Conservation (phyloP, 2,797 vertebrate genomes). For the Mallotus villosus region DNA sequence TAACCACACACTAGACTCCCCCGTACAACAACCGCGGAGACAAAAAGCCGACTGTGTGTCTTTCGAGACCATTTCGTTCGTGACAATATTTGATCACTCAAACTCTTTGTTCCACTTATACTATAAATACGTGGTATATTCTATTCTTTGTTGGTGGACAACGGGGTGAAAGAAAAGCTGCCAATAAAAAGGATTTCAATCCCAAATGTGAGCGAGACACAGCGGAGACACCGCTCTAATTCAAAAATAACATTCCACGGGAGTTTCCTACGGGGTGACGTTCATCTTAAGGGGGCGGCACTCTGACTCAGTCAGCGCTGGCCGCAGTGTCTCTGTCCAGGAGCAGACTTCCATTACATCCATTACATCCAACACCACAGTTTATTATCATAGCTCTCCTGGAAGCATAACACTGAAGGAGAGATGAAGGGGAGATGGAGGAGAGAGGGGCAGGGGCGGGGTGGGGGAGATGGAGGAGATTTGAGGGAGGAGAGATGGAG, state of each 20-base stretch:
- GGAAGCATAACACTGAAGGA: constrained; percentile 50
- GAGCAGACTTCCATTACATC: constrained; percentile 55
- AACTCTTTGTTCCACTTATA: no score
- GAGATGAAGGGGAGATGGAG: constrained; percentile 37
- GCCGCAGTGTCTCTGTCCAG: constrained; percentile 41
- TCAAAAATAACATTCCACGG: constrained; percentile 35
- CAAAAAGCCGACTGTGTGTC: no score
- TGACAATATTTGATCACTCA: no score
- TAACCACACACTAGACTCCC: neutral
- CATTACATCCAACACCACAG: constrained; percentile 53
- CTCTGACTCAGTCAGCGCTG: constrained; percentile 30
- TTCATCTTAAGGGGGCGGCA: constrained; percentile 13
- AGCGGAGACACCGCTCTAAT: neutral
- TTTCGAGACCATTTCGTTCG: no score
- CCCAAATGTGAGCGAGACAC: neutral
- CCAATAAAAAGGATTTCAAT: neutral
- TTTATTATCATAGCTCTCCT: constrained; percentile 65
- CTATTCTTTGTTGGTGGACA: constrained; percentile 37
- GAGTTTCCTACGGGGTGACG: constrained; percentile 27
- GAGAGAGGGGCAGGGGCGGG: neutral
- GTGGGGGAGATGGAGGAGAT: neutral
- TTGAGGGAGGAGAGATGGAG: neutral
- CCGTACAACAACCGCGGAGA: constrained; percentile 7
- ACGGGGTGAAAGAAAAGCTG: neutral
- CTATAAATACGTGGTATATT: constrained; percentile 47